phyloP scores from a whole-genome alignment of 2,888 invertebrate species.

The Cantharis flavilabris region DNA sequence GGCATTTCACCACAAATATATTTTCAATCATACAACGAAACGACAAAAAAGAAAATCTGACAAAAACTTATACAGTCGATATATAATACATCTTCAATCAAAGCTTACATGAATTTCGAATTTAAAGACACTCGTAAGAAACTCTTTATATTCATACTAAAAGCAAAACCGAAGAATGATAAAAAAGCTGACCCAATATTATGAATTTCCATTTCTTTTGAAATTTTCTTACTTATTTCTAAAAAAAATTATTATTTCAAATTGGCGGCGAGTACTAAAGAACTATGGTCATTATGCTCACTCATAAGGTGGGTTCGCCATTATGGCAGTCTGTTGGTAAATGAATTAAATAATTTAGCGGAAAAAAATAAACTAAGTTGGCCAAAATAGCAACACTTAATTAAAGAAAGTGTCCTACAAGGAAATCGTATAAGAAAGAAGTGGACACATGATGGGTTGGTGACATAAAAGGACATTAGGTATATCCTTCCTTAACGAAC shows the following conservation, averaged over 20 bases:
- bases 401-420: neutral
- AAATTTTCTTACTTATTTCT: neutral
- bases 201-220: neutral
- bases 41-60: neutral
- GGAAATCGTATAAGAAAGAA: neutral
- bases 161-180: neutral
- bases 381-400: neutral
- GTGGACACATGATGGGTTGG: neutral
- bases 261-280: neutral
- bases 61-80: slow-evolving; percentile 5
- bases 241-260: neutral
- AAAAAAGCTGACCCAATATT: neutral
- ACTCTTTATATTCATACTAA: neutral
- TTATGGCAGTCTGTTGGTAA: neutral
- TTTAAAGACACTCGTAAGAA: neutral
- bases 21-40: slow-evolving; percentile 11
- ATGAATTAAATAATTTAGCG: neutral
- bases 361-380: neutral
- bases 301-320: neutral
- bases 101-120: slow-evolving; percentile 4
- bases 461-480: neutral
- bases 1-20: neutral
- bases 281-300: neutral
- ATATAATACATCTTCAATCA: slow-evolving; percentile 8
- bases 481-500: neutral